phyloP scores from a whole-genome alignment of 2,113 vertebrate genomes.

The Tragulus kanchil region DNA sequence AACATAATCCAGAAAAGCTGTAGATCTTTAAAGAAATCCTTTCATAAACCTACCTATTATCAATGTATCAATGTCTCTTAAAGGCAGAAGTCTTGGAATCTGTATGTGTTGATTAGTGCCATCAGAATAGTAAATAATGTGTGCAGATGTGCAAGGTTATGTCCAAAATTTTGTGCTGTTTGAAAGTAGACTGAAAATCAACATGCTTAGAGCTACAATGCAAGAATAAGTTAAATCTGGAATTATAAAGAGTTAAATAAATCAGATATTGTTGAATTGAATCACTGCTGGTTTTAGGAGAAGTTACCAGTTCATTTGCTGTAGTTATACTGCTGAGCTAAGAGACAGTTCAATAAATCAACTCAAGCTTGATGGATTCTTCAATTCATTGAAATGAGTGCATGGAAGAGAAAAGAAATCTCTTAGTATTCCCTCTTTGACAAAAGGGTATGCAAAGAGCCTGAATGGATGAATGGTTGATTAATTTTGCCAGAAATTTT shows the following conservation, averaged over 20 bases:
- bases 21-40: conserved; percentile 30
- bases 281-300: conserved; percentile 90
- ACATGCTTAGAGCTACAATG: conserved; percentile 41
- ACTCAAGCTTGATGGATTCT: conserved; percentile 99
- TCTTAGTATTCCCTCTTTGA: conserved; percentile 96
- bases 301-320: conserved; percentile 99
- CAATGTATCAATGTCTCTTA: conserved; percentile 19
- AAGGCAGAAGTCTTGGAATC: conserved; percentile 25
- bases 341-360: conserved; percentile 99
- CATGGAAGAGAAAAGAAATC: conserved; percentile 95
- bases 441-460: conserved; percentile 99
- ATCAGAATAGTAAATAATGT: background rate
- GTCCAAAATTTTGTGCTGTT: conserved; percentile 46
- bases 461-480: conserved; percentile 99
- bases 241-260: conserved; percentile 87
- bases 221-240: conserved; percentile 74
- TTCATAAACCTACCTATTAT: conserved; percentile 15
- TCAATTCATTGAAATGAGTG: conserved; percentile 96
- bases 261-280: conserved; percentile 87
- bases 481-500: conserved; percentile 99
- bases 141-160: background rate
- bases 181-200: conserved; percentile 71
- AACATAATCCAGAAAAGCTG: conserved; percentile 49
- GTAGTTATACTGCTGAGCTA: conserved; percentile 99
- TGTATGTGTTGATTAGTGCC: background rate